These are phyloP conservation scores for Coendou prehensilis DNA, from an alignment of 2,797 vertebrate genomes.

Conservation along the genomic window DNA sequence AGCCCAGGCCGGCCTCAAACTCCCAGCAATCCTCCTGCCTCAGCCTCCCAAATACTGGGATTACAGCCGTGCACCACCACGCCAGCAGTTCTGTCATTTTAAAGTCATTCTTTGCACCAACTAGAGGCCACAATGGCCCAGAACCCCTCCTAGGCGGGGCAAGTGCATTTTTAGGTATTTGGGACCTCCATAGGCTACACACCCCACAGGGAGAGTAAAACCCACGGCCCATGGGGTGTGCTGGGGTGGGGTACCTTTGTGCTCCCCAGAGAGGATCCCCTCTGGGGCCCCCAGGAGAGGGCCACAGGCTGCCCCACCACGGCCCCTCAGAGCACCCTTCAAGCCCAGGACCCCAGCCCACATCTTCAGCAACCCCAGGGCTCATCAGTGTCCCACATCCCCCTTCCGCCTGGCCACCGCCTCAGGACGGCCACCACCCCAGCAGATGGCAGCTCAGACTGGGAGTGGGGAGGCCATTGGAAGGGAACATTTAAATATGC, in stretches of 20 bases:
- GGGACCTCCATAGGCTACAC: neutral
- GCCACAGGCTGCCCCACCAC: neutral
- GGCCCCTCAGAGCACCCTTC: neutral
- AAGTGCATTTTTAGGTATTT: too few species aligned
- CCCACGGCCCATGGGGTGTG: neutral
- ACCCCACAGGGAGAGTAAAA: neutral
- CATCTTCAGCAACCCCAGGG: neutral
- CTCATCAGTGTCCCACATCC: neutral
- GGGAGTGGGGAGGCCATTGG: neutral
- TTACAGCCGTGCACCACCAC: neutral
- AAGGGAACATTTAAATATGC: constrained; percentile 23
- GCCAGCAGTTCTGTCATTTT: neutral
- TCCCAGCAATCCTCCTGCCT: neutral
- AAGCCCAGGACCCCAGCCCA: neutral
- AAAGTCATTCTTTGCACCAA: neutral
- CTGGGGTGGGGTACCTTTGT: neutral
- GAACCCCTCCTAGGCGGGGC: neutral
- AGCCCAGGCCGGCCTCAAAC: neutral
- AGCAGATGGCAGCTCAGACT: neutral
- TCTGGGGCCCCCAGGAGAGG: neutral
- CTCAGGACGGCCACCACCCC: neutral
- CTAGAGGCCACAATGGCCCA: neutral
- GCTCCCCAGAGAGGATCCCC: neutral
- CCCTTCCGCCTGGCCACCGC: neutral
- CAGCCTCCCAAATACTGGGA: neutral